Evolutionary conservation across 92 coral and sea anemone species (phyloP).

Genomic region (Bergia puertoricense): DNA sequence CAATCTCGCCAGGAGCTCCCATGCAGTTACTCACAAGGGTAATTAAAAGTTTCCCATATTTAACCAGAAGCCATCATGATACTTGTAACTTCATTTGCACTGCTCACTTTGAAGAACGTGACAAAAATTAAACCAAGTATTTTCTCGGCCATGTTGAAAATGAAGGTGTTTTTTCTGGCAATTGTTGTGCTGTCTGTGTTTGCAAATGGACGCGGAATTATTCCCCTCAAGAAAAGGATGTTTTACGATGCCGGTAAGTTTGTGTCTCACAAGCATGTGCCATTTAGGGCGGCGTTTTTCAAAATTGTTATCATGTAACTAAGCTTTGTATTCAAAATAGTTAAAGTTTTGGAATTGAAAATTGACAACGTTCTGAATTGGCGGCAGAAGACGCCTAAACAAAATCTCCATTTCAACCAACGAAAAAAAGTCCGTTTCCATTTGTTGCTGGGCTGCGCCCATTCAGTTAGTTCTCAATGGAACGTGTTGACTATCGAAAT

Average conservation of each 20-base stretch:
- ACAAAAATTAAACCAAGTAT: not conserved
- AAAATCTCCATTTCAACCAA: too few species aligned
- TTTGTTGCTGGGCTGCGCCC: too few species aligned
- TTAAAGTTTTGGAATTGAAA: too few species aligned
- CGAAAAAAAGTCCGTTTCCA: too few species aligned
- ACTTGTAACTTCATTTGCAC: not conserved
- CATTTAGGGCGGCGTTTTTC: too few species aligned
- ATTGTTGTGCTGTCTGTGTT: not conserved
- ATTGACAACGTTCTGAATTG: too few species aligned
- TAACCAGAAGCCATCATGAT: not conserved
- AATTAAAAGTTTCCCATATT: not conserved
- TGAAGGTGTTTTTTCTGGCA: constrained; percentile 1
- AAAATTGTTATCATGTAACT: too few species aligned
- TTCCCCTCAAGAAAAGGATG: not conserved
- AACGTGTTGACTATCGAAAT: too few species aligned
- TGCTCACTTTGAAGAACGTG: not conserved
- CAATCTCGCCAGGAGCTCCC: not conserved
- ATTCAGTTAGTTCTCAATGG: too few species aligned
- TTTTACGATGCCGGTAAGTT: not conserved
- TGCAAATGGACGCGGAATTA: not conserved
- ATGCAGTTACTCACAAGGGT: not conserved
- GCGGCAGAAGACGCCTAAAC: too few species aligned
- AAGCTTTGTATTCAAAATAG: too few species aligned
- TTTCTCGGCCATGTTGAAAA: not conserved
- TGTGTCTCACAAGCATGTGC: not conserved